A percentile compares a stretch with the other conserved stretches of the same genome.
These are phyloP conservation scores for Omphaloscelis lunosa DNA, from an alignment of 2,888 invertebrate species.

Conservation along the genomic window DNA sequence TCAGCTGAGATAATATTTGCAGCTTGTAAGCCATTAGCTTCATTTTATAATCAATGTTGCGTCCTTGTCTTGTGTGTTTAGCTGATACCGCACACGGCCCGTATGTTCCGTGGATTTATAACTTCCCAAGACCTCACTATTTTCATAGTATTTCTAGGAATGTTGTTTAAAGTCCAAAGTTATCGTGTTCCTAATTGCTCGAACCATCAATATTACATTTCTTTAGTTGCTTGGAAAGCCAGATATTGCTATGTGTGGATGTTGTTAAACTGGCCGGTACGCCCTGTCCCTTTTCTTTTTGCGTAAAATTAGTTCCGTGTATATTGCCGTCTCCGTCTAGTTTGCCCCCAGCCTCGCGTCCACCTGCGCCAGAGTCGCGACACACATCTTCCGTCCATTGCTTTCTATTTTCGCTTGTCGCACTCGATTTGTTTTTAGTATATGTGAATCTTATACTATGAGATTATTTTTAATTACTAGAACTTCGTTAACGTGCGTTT, in stretches of 20 bases:
- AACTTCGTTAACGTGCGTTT: slow-evolving; percentile 56
- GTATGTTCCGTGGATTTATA: slow-evolving; percentile 46
- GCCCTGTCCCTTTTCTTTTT: slow-evolving; percentile 84
- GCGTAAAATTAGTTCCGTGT: slow-evolving; percentile 77
- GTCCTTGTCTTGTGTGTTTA: slow-evolving; percentile 70
- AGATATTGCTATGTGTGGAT: slow-evolving; percentile 81
- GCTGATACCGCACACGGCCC: slow-evolving; percentile 58
- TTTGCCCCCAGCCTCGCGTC: slow-evolving; percentile 76
- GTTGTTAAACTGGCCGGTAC: slow-evolving; percentile 79
- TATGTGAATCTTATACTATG: slow-evolving; percentile 72
- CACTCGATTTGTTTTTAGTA: slow-evolving; percentile 79
- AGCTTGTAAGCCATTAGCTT: slow-evolving; percentile 71
- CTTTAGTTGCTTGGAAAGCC: slow-evolving; percentile 85
- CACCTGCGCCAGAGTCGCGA: slow-evolving; percentile 86
- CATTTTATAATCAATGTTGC: slow-evolving; percentile 73
- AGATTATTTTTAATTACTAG: slow-evolving; percentile 70
- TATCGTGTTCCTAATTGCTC: slow-evolving; percentile 80
- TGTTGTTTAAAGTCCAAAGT: slow-evolving; percentile 66
- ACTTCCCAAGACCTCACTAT: slow-evolving; percentile 27
- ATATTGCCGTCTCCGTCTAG: slow-evolving; percentile 77
- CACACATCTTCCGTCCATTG: slow-evolving; percentile 89
- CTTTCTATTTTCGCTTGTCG: slow-evolving; percentile 89
- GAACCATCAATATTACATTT: slow-evolving; percentile 79
- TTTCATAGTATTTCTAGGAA: slow-evolving; percentile 37
- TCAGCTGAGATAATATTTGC: slow-evolving; percentile 80